Percentiles rank a stretch among this genome's conserved stretches.
Evolutionary conservation across 2,113 vertebrate species (phyloP).

Genomic region (Chunga burmeisteri): DNA sequence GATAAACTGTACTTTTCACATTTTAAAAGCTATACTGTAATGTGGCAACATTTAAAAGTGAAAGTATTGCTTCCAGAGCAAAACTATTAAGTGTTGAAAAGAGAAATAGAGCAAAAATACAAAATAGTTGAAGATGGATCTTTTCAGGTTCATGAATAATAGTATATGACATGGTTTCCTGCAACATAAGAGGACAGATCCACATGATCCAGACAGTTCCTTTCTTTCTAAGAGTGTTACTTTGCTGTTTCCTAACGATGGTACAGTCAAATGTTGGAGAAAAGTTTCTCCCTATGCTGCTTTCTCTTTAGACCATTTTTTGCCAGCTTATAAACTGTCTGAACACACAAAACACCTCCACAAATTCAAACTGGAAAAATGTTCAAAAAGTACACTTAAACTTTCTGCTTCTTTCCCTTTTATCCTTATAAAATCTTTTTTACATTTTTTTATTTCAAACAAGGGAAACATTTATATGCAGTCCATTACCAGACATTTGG

Average conservation of each 20-base stretch:
- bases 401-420: not conserved
- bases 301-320: not conserved
- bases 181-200: not conserved
- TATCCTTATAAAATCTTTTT: not conserved
- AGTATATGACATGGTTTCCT: not conserved
- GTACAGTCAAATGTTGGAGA: not conserved
- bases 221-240: not conserved
- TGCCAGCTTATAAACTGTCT: not conserved
- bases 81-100: conserved; percentile 34
- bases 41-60: conserved; percentile 13
- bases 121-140: conserved; percentile 5
- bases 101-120: not conserved
- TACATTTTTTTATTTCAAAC: not conserved
- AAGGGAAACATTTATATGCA: not conserved
- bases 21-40: not conserved
- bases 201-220: not conserved
- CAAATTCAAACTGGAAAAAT: not conserved
- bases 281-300: not conserved
- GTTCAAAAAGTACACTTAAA: not conserved
- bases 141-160: not conserved
- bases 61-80: not conserved
- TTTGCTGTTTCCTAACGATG: not conserved
- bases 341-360: not conserved
- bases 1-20: conserved; percentile 26
- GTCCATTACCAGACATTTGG: not conserved